Evolutionary conservation across 2,797 vertebrate species (phyloP).

Genomic region (Apogon hyalosoma): DNA sequence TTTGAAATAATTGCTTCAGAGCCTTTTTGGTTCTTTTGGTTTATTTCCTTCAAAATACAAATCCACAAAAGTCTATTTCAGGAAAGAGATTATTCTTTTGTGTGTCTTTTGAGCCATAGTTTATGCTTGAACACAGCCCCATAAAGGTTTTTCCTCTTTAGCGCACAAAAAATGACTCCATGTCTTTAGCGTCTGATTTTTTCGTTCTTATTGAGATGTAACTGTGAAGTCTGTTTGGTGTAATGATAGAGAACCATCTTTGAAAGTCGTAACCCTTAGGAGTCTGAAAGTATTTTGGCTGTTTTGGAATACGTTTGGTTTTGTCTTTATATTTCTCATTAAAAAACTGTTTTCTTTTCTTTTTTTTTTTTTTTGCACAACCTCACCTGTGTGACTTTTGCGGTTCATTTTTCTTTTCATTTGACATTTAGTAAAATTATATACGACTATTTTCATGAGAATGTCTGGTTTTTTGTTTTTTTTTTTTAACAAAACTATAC

Average conservation of each 20-base stretch:
- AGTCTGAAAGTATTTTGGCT: no score
- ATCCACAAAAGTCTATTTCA: not conserved
- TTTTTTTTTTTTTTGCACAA: no score
- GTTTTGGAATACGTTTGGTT: no score
- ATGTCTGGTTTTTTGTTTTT: no score
- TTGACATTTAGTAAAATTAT: no score
- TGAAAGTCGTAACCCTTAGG: not conserved
- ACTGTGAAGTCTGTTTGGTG: not conserved
- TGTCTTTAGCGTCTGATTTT: not conserved
- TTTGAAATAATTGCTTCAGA: constrained; percentile 33
- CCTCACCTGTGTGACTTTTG: no score
- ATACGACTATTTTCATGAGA: no score
- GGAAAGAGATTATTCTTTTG: not conserved
- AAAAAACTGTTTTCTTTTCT: no score
- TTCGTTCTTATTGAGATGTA: not conserved
- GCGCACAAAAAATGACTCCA: not conserved
- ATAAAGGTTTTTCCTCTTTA: not conserved
- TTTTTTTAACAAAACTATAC: no score
- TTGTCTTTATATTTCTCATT: no score
- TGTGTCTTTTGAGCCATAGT: not conserved
- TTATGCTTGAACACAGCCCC: not conserved
- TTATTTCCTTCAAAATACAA: constrained; percentile 23
- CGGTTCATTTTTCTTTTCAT: no score
- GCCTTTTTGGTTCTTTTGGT: not conserved
- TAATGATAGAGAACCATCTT: not conserved